Base-by-base conservation (phyloP, 2,888 invertebrate species). In the Dyspetes luteomarginatus region DNA sequence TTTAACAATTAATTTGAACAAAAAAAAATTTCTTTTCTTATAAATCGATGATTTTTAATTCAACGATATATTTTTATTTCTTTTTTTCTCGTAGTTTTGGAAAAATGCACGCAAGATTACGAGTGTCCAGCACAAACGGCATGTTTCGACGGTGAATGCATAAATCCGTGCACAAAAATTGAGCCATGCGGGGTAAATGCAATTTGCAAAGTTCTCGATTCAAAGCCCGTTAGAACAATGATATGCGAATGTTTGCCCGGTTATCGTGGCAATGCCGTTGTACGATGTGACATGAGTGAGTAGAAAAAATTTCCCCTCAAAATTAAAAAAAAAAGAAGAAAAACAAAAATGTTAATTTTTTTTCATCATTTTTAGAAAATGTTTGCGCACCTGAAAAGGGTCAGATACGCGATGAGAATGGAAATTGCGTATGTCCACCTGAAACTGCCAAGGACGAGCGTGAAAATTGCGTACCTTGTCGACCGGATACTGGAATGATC, bases 161-260 rank as follows among this genome's bases (percentile, higher is more conserved):
- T 96, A 4, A 96, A 98, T 91, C 97, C 98, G 9, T 98, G 98
- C 89, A 93, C 93, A 55, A 94, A 94, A 62, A 95, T 96, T 1
- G 93, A 95, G 85, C 97, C 97, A 0, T 98, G 98, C 88, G 97
- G 97, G 4, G 93, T 94, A 0, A 97, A 97, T 88, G 95, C 97
- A 0, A 93, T 95, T 77, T 97, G 97, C 89, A 95, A 94, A 81
- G 95, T 97, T 1, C 92, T 96, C 36, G 96, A 97, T 89, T 97
- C 97, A 0, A 93, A 95, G 64, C 97, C 97, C 7, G 96, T 98
- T 0, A 94, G 96, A 89, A 97, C 97, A 5, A 96, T 98, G 96
- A 95, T 97, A 81, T 98, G 98, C 89, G 96, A 97, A 92, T 98
- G 98, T 90, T 90, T 96, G 55, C 96, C 96, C 41, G 97, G 97